Evolutionary conservation across 2,113 vertebrate genomes (phyloP).

Genomic region (Coptodon bakossiorum): DNA sequence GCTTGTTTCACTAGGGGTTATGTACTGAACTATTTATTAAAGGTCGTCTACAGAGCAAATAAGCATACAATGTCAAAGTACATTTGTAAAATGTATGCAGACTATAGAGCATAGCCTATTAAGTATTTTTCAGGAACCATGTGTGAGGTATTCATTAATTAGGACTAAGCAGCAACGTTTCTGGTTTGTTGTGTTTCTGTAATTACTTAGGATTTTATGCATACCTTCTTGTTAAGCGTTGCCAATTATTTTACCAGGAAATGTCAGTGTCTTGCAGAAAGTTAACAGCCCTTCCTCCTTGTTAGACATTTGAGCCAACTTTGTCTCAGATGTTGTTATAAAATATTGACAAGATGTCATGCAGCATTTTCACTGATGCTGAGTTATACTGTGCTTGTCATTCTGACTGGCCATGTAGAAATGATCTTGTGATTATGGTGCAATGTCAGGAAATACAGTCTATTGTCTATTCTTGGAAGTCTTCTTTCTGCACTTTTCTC

Average conservation of each 20-base stretch:
- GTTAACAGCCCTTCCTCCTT: conserved; percentile 7
- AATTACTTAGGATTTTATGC: background rate
- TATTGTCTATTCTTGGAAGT: background rate
- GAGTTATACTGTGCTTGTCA: conserved; percentile 7
- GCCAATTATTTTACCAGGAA: conserved; percentile 7
- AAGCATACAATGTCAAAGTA: background rate
- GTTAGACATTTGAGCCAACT: conserved; percentile 21
- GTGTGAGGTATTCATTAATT: background rate
- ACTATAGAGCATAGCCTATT: background rate
- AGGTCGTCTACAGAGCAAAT: background rate
- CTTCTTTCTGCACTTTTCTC: background rate
- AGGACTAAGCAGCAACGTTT: background rate
- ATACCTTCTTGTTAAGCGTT: background rate
- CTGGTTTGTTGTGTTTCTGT: background rate
- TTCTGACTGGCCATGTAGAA: conserved; percentile 26
- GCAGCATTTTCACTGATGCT: conserved; percentile 5
- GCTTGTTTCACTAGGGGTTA: background rate
- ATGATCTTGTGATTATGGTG: conserved; percentile 33
- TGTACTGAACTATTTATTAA: background rate
- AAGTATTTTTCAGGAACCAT: background rate
- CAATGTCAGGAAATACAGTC: conserved; percentile 28
- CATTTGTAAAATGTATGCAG: background rate
- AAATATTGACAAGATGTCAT: conserved; percentile 41
- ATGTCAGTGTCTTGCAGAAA: conserved; percentile 16
- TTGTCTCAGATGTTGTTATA: conserved; percentile 30